Evolutionary conservation across 2,113 vertebrate genomes (phyloP), one percentile per base, ranked within the genome.

Genomic region (Leptobrachium ailaonicum): DNA sequence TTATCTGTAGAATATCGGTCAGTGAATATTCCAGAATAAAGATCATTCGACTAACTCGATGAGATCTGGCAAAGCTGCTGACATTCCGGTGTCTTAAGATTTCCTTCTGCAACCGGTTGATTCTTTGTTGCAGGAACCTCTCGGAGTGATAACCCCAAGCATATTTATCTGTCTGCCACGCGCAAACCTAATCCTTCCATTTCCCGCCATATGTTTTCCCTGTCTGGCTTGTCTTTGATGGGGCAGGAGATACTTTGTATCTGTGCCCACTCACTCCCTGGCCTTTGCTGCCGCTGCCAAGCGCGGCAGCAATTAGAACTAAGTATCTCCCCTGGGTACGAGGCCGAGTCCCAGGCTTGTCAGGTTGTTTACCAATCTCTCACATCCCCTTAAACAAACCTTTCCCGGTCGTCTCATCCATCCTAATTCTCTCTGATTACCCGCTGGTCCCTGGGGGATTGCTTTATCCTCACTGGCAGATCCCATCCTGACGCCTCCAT

Each of bases 351-450:
- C 77, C 41, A n/a, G 63, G 63, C 56, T 54, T 73, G 71, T 80
- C 63, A 73, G 40, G 47, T 41, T 80, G 78, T 80, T 80, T 80
- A 73, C 78, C 78, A 73, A 45, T 74, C 78, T 67, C 78, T 80
- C 78, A 67, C 63, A 73, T 80, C 71, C 78, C 77, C 78, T 80
- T 80, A 80, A 80, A 80, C 78, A 80, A 80, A 80, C 78, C 78
- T 80, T 80, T 80, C 78, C 78, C 50, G 63, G 40, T 58, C 41
- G 50, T 80, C 78, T 80, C 78, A 80, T 80, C 78, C 71, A 80
- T 80, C 78, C 78, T 80, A 80, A 80, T 80, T 80, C 78, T 80
- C 78, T 80, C 62, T 80, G 78, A 80, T 80, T 80, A 80, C 78
- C 71, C 54, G 64, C 41, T 7, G 71, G 9, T 74, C 78, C 78